phyloP scores from a whole-genome alignment of 2,888 invertebrate species.

The Sepiola atlantica region DNA sequence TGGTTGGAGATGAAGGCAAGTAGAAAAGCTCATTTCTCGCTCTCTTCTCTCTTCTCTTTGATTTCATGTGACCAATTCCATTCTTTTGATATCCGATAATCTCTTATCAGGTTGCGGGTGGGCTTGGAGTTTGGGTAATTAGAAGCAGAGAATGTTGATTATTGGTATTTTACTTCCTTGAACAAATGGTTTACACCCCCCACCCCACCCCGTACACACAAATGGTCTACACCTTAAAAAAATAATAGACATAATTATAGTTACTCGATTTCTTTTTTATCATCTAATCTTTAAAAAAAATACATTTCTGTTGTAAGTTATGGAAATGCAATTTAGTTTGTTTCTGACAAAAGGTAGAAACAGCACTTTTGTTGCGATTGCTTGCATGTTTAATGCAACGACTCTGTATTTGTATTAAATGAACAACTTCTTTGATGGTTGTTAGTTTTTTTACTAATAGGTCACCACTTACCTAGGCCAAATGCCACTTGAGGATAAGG shows the following conservation, averaged over 20 bases:
- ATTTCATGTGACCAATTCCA: conserved; percentile 12
- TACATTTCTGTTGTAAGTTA: background rate
- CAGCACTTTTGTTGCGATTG: background rate
- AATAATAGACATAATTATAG: no score
- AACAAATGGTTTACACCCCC: background rate
- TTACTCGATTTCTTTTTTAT: no score
- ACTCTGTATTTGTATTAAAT: background rate
- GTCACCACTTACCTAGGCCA: no score
- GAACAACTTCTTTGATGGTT: background rate
- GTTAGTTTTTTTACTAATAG: background rate
- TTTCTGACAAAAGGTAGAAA: background rate
- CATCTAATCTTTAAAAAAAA: background rate
- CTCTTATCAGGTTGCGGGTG: background rate
- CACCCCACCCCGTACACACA: no score
- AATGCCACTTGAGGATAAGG: no score
- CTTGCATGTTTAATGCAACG: background rate
- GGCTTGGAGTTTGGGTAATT: background rate
- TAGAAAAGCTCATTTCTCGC: background rate
- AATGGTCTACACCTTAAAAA: no score
- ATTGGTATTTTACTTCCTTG: background rate
- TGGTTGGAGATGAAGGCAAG: conserved; percentile 32
- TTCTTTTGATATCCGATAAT: background rate
- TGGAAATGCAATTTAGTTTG: background rate
- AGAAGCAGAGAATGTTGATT: background rate
- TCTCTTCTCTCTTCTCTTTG: background rate